A percentile compares a stretch with the other conserved stretches of the same genome.
Evolutionary conservation across 2,113 vertebrate species (phyloP).

Genomic region (Terrapene triunguis): DNA sequence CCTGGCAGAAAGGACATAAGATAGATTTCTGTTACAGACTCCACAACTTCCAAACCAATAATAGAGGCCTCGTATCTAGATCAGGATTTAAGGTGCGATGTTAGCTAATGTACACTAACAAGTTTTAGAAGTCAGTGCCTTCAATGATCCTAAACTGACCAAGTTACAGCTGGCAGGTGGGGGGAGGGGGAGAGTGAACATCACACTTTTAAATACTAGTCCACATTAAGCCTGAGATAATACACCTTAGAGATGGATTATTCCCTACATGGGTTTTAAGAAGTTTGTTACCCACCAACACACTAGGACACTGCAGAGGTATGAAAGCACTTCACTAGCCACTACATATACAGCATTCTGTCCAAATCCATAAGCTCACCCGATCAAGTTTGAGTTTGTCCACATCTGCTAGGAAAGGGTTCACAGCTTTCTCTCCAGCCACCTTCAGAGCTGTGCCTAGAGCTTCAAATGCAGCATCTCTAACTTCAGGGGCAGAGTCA

Average conservation of each 20-base stretch:
- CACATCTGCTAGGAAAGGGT: constrained; percentile 92
- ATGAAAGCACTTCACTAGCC: not conserved
- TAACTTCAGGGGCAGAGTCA: constrained; percentile 95
- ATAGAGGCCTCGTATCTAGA: not conserved
- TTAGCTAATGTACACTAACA: not conserved
- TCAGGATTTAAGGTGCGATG: not conserved
- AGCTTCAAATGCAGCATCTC: constrained; percentile 97
- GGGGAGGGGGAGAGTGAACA: not conserved
- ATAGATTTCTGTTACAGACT: not conserved
- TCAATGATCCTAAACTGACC: not conserved
- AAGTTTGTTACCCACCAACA: not conserved
- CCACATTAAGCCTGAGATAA: not conserved
- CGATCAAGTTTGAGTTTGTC: constrained; percentile 98
- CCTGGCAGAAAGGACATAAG: not conserved
- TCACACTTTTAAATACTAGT: not conserved
- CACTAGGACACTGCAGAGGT: not conserved
- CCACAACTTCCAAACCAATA: not conserved
- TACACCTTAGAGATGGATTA: not conserved
- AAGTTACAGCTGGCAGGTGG: not conserved
- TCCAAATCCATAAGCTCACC: constrained; percentile 76
- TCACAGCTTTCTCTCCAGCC: constrained; percentile 96
- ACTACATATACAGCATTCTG: not conserved
- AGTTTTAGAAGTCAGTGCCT: not conserved
- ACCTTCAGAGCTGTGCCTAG: constrained; percentile 96
- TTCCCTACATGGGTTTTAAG: not conserved